Base-by-base conservation (phyloP, 2,113 vertebrate species). In the Carassius auratus region DNA sequence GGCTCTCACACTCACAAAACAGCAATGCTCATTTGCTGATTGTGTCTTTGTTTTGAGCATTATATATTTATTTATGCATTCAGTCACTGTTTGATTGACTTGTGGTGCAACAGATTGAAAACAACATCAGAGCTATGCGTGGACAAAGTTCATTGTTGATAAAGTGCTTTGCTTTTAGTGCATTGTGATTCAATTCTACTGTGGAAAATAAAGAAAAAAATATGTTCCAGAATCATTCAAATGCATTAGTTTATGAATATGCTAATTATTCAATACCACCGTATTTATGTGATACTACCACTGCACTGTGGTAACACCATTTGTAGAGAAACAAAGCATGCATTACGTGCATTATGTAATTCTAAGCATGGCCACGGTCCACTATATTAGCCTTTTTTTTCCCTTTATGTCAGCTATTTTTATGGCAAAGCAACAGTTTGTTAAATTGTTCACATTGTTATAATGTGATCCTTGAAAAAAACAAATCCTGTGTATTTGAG, bases 1-100 rank as follows among this genome's bases (percentile, higher is more conserved):
- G 77, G 81, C 81, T 88, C 88, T 87, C 79, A 81, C 48, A 45
- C 36, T 57, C 84, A 84, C 83, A 81, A 81, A 85, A 85, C 76
- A 79, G 55, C 68, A 76, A 85, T 83, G 64, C 52, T 86, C 85
- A 83, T 88, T 89, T 83, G 86, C 84, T 76, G 66, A 85, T 86
- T 85, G 76, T 36, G 30, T 83, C 33, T 73, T 83, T 73, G 81
- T 73, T 83, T 59, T 33, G 48, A 57, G 30, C 83, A 48, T 62
- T 76, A 88, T 77, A 83, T 69, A 82, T 81, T 78, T 86, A 59
- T 71, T 82, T 82, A 82, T 8, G 14, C n/a, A 57, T 62, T 77
- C 36, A 36, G 52, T 57, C 85, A 62, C 74, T 48, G 66, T 75
- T 64, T 79, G 42, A 61, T 15, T 83, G 73, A 50, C 26, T 81